A percentile compares a stretch with the other conserved stretches of the same genome.
phyloP scores from a whole-genome alignment of 2,888 invertebrate species.

The Encarsia formosa region DNA sequence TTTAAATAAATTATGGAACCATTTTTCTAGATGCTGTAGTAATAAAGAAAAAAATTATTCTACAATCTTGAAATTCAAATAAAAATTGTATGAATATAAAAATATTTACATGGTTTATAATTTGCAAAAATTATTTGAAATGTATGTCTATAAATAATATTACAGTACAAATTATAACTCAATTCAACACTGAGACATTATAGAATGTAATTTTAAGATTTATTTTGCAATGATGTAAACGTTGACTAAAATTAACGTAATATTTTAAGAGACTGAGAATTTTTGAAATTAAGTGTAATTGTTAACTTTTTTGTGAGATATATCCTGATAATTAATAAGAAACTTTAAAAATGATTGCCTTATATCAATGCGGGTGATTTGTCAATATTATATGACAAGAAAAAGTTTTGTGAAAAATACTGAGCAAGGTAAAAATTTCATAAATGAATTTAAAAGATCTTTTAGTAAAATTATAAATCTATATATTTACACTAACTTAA shows the following conservation, averaged over 20 bases:
- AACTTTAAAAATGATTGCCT: too few relatives aligned
- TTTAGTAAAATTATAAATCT: neutral
- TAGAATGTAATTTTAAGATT: too few relatives aligned
- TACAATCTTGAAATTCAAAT: neutral
- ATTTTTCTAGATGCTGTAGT: neutral
- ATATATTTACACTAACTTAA: constrained; percentile 15
- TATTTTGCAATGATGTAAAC: too few relatives aligned
- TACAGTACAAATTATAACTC: neutral
- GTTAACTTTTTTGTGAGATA: too few relatives aligned
- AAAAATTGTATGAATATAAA: neutral
- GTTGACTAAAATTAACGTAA: too few relatives aligned
- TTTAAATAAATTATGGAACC: neutral
- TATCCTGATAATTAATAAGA: too few relatives aligned
- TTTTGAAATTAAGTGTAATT: too few relatives aligned
- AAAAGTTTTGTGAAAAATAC: too few relatives aligned
- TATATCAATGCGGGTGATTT: too few relatives aligned
- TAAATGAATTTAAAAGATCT: neutral
- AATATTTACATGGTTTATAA: neutral
- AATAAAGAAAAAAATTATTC: neutral
- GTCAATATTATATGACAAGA: too few relatives aligned
- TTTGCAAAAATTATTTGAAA: neutral
- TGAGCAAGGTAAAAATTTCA: too few relatives aligned
- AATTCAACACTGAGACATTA: neutral
- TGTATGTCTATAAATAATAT: neutral
- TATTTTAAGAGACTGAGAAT: too few relatives aligned